phyloP scores from a whole-genome alignment of 2,888 invertebrate genomes.

The Drepanosiphum platanoidis region DNA sequence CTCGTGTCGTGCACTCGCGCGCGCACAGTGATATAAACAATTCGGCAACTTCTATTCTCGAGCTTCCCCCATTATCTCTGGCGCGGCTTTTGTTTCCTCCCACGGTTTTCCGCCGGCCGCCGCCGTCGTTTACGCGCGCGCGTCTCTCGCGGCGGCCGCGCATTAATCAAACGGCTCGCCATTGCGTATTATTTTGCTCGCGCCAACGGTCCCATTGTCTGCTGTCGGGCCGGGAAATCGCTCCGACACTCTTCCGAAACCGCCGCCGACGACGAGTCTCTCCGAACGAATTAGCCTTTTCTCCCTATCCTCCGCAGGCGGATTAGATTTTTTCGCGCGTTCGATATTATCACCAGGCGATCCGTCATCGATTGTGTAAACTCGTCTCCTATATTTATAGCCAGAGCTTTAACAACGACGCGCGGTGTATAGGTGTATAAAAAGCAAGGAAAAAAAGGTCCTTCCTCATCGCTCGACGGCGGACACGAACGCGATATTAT shows the following conservation, averaged over 20 bases:
- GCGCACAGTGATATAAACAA: constrained; percentile 44
- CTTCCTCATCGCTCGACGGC: no score
- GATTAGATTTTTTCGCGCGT: no score
- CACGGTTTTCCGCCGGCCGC: background rate
- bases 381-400: no score
- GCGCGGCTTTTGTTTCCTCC: constrained; percentile 38
- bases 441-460: no score
- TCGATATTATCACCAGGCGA: no score
- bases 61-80: constrained; percentile 39
- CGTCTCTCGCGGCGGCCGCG: background rate
- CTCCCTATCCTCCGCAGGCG: no score
- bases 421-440: no score
- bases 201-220: background rate
- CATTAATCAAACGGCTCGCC: constrained; percentile 45
- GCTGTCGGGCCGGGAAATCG: background rate
- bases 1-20: constrained; percentile 34
- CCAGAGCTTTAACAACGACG: no score
- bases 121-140: background rate
- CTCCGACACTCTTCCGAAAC: background rate
- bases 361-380: background rate
- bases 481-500: no score
- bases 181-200: background rate
- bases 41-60: constrained; percentile 53
- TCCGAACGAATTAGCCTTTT: no score
- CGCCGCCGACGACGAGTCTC: no score